Evolutionary conservation across 2,797 vertebrate species (phyloP), one percentile per base, ranked within the genome.

Genomic region (Labroides dimidiatus): DNA sequence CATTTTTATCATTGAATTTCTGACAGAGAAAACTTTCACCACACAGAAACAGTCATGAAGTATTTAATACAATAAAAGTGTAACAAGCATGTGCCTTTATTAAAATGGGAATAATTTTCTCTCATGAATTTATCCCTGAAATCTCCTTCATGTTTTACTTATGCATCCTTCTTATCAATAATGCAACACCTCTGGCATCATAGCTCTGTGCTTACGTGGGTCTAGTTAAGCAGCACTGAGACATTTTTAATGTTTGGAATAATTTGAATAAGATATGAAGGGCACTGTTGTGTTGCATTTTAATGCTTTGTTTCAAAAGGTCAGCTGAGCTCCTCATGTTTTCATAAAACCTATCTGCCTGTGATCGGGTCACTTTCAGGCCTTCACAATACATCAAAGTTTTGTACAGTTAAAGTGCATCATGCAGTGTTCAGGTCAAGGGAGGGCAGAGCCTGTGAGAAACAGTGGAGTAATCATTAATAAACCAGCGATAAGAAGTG

Each of bases 101-200:
- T 53, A 27, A 73, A 63, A 79, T 16, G 17, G 61, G 58, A 33
- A 58, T 59, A 39, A 45, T 67, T 73, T 66, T 27, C 3, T 59
- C 13, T 49, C 19, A 39, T 2, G 52, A 45, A 24, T 70, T 47
- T 55, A 64, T 61, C 27, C 45, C 39, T 19, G 30, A 77, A 20
- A 59, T 6, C 51, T 16, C 44, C 41, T 56, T 72, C 14, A 48
- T 59, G 39, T 56, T 81, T 82, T 20, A 78, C 47, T 86, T 19
- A 69, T 69, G 41, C 43, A 63, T 43, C 67, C 33, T 59, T 72
- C 15, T 73, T 41, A 80, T 81, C 55, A 82, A 80, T 76, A 61
- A 75, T 70, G 53, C 41, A 78, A 51, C 82, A 13, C 67, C 62
- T 64, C 49, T 21, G 42, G 60, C 56, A 69, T 12, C 2, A 2